These are phyloP conservation scores for Cheumatopsyche charites DNA, from an alignment of 1,140 invertebrate species.

Conservation along the genomic window DNA sequence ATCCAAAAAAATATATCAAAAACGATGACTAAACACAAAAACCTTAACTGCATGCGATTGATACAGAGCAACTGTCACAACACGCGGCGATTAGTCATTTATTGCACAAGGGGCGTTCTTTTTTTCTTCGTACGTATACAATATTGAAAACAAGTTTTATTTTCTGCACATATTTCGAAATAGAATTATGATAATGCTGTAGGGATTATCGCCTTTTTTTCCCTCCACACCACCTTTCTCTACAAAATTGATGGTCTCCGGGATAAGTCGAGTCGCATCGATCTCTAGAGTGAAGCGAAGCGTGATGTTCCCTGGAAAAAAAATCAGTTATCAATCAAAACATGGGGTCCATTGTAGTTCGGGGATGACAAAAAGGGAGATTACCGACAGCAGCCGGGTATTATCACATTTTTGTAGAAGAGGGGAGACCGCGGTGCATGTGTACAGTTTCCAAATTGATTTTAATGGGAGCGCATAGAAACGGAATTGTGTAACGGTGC, in stretches of 20 bases:
- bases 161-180: background rate
- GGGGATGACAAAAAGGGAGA: conserved; percentile 37
- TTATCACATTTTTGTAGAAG: conserved; percentile 42
- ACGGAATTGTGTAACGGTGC: too few species aligned
- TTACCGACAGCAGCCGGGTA: conserved; percentile 43
- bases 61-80: background rate
- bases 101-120: background rate
- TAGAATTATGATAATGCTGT: conserved; percentile 22
- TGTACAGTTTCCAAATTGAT: conserved; percentile 34
- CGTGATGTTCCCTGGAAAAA: conserved; percentile 12
- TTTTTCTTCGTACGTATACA: background rate
- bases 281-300: conserved; percentile 13
- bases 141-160: conserved; percentile 15
- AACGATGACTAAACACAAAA: too few species aligned
- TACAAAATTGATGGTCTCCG: conserved; percentile 21
- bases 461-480: conserved; percentile 37
- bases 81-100: background rate
- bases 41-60: background rate
- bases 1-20: too few species aligned
- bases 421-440: background rate
- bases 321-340: conserved; percentile 47
- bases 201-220: conserved; percentile 23
- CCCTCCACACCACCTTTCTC: background rate
- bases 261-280: conserved; percentile 19
- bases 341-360: conserved; percentile 32